Evolutionary conservation across 53 echinoderm and acorn worm species (phyloP), one percentile per base, ranked within the genome.

Genomic region (Echinometra lucunter): DNA sequence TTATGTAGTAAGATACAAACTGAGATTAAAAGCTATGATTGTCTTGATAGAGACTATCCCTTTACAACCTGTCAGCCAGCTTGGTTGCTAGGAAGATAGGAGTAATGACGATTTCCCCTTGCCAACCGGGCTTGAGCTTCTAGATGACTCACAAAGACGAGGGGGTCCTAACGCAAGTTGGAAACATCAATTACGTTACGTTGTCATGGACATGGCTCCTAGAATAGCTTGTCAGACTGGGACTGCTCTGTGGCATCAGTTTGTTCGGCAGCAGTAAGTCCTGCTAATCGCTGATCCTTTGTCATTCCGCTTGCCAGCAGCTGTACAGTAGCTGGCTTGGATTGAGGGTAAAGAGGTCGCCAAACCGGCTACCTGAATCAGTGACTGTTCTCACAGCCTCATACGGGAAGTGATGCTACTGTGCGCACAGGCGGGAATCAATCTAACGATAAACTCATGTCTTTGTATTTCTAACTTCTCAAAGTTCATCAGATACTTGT

Each of bases 101-200:
- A 92, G 92, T 92, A 92, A 92, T 92, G 92, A 92, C 92, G 92
- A 92, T 57, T 92, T 92, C 92, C 92, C 92, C 92, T 78, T 92
- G 57, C 80, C 92, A 57, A 92, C 92, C 32, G 13, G 60, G 80
- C 92, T 32, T 37, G 45, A 91, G 45, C 42, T 45, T 44, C 8
- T 19, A 40, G 58, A 44, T 66, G 91, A 69, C 45, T 66, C 66
- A 69, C 66, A 37, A 66, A 35, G 60, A 66, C 91, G 69, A 32
- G 92, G 92, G 92, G 92, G 92, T 92, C 92, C 92, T 45, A 78
- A 78, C 92, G 92, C 74, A 92, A 78, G 92, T 92, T 92, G 92
- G 92, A 92, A 92, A 92, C 92, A 74, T 78, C 92, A 92, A 92
- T 92, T 92, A 92, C 92, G 53, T 78, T 78, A 80, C 92, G 92